phyloP scores from a whole-genome alignment of 1,140 invertebrate genomes.

The Drosophila lini region DNA sequence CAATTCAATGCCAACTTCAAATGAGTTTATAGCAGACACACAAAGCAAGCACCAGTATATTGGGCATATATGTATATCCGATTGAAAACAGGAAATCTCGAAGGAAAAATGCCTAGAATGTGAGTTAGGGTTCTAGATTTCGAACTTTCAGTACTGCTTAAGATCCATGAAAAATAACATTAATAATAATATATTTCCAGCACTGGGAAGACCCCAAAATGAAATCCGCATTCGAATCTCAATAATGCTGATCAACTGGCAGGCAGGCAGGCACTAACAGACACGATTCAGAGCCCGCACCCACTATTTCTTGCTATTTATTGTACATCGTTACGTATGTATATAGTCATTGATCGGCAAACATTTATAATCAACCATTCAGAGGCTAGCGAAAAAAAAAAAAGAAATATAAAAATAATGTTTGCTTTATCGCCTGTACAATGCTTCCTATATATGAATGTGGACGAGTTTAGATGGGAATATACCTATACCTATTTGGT shows the following conservation, averaged over 20 bases:
- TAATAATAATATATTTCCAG: neutral
- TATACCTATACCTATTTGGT: constrained; percentile 7
- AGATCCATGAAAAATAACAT: neutral
- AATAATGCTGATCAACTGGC: constrained; percentile 32
- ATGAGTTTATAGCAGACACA: constrained; percentile 48
- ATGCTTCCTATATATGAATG: constrained; percentile 31
- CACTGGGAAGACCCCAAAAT: constrained; percentile 12
- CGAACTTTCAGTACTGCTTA: neutral
- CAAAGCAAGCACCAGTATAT: constrained; percentile 7
- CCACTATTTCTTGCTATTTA: constrained; percentile 36
- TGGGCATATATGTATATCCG: constrained; percentile 32
- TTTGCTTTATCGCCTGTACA: constrained; percentile 31
- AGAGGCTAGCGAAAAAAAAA: constrained; percentile 20
- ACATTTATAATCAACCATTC: constrained; percentile 47
- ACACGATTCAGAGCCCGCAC: constrained; percentile 34
- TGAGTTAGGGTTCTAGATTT: neutral
- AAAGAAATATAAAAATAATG: constrained; percentile 27
- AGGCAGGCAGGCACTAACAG: constrained; percentile 9
- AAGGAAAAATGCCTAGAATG: constrained; percentile 4
- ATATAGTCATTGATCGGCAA: constrained; percentile 48
- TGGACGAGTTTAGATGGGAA: constrained; percentile 35
- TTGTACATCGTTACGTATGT: constrained; percentile 30
- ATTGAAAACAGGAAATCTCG: constrained; percentile 12
- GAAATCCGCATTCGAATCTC: constrained; percentile 9
- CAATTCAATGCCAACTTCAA: constrained; percentile 74